Percentiles rank a stretch among this genome's conserved stretches.
These are phyloP conservation scores for Geopemphigus sp. DNA, from an alignment of 1,140 invertebrate genomes.

Conservation along the genomic window DNA sequence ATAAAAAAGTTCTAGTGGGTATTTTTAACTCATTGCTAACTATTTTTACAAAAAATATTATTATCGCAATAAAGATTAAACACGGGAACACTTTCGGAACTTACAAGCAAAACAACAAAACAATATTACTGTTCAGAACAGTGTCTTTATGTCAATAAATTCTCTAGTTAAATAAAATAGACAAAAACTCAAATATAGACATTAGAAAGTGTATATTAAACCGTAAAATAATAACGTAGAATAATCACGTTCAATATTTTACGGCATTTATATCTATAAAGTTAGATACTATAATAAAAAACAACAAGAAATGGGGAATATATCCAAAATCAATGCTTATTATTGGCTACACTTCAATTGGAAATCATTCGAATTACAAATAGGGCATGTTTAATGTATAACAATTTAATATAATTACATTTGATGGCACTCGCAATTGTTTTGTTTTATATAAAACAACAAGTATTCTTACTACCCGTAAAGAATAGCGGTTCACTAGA, in stretches of 20 bases:
- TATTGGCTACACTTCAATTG: conserved; percentile 8
- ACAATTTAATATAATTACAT: not conserved
- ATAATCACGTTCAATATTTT: not conserved
- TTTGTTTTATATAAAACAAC: not conserved
- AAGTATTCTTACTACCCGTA: not conserved
- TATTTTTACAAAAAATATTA: conserved; percentile 1
- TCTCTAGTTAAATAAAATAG: too few species aligned
- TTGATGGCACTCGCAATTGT: not conserved
- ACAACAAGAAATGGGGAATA: not conserved
- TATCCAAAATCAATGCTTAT: not conserved
- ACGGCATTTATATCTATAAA: not conserved
- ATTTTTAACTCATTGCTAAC: not conserved
- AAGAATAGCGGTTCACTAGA: too few species aligned
- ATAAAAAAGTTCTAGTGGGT: not conserved
- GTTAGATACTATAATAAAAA: not conserved
- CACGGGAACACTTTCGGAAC: not conserved
- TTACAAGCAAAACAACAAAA: not conserved
- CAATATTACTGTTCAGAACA: not conserved
- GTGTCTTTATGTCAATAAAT: too few species aligned
- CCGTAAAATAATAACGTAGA: too few species aligned
- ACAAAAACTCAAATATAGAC: too few species aligned
- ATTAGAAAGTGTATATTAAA: too few species aligned
- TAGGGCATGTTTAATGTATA: conserved; percentile 5
- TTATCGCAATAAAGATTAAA: not conserved
- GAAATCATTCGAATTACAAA: conserved; percentile 6